Conservation (phyloP, 2,113 vertebrate species). For the Dendrocopos noguchii region DNA sequence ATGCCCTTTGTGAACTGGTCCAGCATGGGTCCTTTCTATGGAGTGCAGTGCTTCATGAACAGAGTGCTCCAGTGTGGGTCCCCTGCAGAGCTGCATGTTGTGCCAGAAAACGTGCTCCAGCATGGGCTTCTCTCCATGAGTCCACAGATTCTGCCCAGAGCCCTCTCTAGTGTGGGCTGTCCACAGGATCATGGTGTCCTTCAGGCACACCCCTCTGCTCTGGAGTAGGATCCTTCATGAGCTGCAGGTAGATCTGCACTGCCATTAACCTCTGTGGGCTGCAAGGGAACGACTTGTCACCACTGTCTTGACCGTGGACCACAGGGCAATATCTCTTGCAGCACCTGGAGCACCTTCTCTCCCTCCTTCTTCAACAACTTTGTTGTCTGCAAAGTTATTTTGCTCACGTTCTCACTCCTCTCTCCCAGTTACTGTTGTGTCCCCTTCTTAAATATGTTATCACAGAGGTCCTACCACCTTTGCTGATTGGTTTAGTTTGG, state of each 20-base stretch:
- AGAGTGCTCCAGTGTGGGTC: background rate
- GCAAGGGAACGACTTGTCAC: too few relatives aligned
- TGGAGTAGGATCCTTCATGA: fast-evolving
- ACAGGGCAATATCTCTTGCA: background rate
- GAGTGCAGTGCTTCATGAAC: background rate
- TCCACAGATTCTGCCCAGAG: background rate
- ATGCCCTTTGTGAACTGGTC: too few relatives aligned
- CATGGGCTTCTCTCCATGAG: background rate
- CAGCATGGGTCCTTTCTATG: too few relatives aligned
- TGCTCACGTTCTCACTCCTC: background rate
- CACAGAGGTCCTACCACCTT: background rate
- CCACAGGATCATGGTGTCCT: background rate
- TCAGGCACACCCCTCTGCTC: background rate
- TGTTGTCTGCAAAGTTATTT: background rate
- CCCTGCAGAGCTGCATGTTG: background rate
- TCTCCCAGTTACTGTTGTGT: background rate
- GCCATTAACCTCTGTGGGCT: background rate
- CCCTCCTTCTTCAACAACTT: background rate
- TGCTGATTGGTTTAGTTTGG: background rate
- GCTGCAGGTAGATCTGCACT: background rate
- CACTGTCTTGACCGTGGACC: background rate
- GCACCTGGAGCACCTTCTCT: background rate
- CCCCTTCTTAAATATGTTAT: background rate
- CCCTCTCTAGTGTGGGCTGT: background rate
- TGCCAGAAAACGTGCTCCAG: too few relatives aligned